Evolutionary conservation across 2,113 vertebrate species (phyloP), one percentile per base, ranked within the genome.

Genomic region (Onychostruthus taczanowskii): DNA sequence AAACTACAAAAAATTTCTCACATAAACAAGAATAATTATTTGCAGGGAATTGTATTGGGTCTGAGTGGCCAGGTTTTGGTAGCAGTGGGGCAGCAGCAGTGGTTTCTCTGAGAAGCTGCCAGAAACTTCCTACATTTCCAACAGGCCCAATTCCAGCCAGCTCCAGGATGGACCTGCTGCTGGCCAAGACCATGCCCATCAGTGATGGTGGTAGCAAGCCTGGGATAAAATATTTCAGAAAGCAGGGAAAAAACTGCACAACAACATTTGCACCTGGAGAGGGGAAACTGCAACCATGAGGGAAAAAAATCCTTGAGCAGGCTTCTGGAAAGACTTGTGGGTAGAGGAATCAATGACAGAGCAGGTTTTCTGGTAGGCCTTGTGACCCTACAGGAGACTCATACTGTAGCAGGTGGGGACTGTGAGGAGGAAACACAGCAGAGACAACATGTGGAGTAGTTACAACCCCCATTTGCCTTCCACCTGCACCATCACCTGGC

Each of bases 241-340:
- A 75, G 13, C 0, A 3, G 19, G 28, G 2, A 53, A n/a, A 13
- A 26, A 50, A 46, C 3, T 35, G 10, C 16, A 14, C 5, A 59
- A 21, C 5, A 53, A 2, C 11, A 41, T 47, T n/a, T 68, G 5
- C 20, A 46, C 16, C 13, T 39, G 28, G 20, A 68, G 16, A 68
- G 24, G 16, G 19, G 6, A 82, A 31, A 9, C 21, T 67, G 22
- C 0, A 0, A 21, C 14, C 3, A 16, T 4, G 1, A 30, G 37
- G n/a, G 6, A 44, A 59, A 11, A 4, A 5, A 1, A 0, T 0
- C 0, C 3, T 30, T 12, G 16, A 74, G 13, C 15, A 69, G 11
- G 23, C 6, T 49, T 27, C 77, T 74, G 44, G 6, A 18, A 79
- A 31, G 13, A 8, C 8, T 31, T 20, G 4, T 11, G 11, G 13